Evolutionary conservation across 1,140 invertebrate genomes (phyloP), one percentile per base, ranked within the genome.

Genomic region (Brachionus sp.): DNA sequence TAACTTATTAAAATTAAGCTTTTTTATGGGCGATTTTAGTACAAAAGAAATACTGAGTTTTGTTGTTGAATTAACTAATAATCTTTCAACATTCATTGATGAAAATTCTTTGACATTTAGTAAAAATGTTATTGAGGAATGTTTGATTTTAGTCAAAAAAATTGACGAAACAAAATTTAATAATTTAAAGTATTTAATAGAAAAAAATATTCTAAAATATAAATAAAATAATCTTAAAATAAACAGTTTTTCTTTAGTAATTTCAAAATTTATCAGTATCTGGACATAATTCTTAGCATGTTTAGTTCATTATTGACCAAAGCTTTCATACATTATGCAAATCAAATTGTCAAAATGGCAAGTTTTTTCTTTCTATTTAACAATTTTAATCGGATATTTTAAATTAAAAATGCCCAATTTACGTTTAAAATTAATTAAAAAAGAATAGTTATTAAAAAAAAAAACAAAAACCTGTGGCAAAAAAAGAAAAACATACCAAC

Each of bases 181-280:
- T 29, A 75, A 46, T 50, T 75, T 25, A 6, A 75, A 46, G 25
- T 75, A 75, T 75, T 75, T 75, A 12, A 50, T 75, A 1, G 44
- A 75, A 75, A 9, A 75, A 42, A 46, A 75, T 46, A 13, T 75
- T 75, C n/a, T 46, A 46, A 46, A 75, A 75, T 37, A 33, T 23
- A 66, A 33, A 37, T 66, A 66, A 66, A 46, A 12, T 46, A 2
- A 2, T 46, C n/a, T 46, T 5, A 46, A 46, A 46, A 12, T 12
- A 2, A 2, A 2, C n/a, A 12, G 2, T 46, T 46, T 46, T n/a
- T 46, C 1, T 46, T 1, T 46, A 46, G 5, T 46, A 29, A 29
- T 29, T 29, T 29, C 29, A 29, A 29, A 29, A 29, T n/a, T n/a
- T n/a, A n/a, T 2, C 29, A 29, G 29, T 3, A 2, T 29, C 29